phyloP scores from a whole-genome alignment of 2,113 vertebrate genomes.

The Tragelaphus imberbis region DNA sequence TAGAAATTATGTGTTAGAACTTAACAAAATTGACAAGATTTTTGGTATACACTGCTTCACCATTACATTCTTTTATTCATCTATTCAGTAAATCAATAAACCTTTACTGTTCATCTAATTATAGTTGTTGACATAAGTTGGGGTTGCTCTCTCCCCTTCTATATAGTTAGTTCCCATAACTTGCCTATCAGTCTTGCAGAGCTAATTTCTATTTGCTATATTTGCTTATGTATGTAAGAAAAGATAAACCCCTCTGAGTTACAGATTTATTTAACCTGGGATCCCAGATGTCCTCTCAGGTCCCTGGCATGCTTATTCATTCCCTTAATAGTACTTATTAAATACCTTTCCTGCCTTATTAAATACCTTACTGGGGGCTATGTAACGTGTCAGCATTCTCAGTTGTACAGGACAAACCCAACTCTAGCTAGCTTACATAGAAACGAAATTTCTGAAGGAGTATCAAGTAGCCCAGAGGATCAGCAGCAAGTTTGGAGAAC shows the following conservation, averaged over 20 bases:
- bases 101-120: background rate
- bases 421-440: background rate
- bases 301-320: background rate
- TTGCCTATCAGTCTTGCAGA: background rate
- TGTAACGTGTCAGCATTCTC: background rate
- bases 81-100: background rate
- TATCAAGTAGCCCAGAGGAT: background rate
- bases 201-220: background rate
- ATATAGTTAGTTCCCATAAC: background rate
- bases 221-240: background rate
- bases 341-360: background rate
- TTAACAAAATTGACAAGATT: background rate
- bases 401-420: background rate
- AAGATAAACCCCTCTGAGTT: background rate
- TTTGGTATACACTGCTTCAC: background rate
- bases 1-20: background rate
- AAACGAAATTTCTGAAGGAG: background rate
- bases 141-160: background rate
- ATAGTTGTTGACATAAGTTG: background rate
- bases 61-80: background rate
- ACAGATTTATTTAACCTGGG: background rate
- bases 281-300: background rate
- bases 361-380: background rate
- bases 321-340: background rate
- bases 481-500: background rate